A percentile compares a stretch with the other conserved stretches of the same genome.
These are phyloP conservation scores for Phenganax subtilis DNA, from an alignment of 92 coral and sea anemone species.

Conservation along the genomic window DNA sequence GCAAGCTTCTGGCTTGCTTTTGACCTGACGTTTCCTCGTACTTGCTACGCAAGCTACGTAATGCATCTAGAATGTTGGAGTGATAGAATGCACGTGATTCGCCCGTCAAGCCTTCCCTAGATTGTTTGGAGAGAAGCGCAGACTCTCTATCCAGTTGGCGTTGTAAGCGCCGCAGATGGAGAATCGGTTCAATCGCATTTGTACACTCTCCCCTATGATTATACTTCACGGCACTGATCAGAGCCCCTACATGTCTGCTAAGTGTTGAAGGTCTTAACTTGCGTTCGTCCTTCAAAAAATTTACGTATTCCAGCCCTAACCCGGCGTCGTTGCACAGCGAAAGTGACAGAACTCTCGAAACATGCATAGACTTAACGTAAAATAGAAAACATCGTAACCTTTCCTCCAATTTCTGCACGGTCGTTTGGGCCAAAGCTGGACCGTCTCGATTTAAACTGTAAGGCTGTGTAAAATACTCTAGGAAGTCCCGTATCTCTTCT, in stretches of 20 bases:
- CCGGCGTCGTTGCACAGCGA: conserved; percentile 14
- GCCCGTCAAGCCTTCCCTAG: not conserved
- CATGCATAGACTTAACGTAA: no score
- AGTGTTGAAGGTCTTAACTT: conserved; percentile 19
- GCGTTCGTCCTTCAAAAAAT: conserved; percentile 19
- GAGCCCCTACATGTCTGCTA: not conserved
- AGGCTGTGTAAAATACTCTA: no score
- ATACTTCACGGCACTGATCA: not conserved
- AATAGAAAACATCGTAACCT: no score
- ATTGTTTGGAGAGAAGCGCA: not conserved
- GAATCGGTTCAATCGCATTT: no score
- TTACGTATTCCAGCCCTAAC: conserved; percentile 6
- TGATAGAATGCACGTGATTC: not conserved
- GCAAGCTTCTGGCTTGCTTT: not conserved
- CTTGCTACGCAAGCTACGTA: not conserved
- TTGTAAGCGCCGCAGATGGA: not conserved
- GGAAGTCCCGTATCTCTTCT: no score
- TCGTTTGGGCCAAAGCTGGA: not conserved
- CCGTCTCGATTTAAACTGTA: not conserved
- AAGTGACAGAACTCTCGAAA: conserved; percentile 2
- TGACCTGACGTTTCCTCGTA: not conserved
- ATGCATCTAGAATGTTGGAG: not conserved
- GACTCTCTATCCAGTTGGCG: not conserved
- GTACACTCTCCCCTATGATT: not conserved
- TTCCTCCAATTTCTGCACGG: conserved; percentile 11